Conservation (phyloP, 2,113 vertebrate species). For the Clinocottus analis region DNA sequence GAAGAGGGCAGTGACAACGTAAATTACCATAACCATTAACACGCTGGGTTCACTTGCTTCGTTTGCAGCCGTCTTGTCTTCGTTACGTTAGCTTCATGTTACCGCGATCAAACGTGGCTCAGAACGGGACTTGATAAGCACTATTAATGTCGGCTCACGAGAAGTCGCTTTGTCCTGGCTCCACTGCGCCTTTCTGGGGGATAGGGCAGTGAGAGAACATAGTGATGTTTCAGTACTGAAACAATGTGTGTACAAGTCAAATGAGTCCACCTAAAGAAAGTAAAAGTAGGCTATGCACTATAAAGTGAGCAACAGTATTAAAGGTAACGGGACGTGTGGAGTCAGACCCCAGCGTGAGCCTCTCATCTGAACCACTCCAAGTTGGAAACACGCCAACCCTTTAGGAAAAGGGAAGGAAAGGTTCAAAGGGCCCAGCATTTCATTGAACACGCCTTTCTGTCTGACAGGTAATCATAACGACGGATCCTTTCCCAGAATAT, state of each 20-base stretch:
- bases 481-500: background rate
- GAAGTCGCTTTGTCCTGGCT: background rate
- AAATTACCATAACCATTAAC: accelerated
- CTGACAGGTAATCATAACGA: background rate
- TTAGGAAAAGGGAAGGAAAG: background rate
- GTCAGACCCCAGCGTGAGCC: background rate
- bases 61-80: background rate
- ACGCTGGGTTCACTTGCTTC: background rate
- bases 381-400: background rate
- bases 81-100: background rate
- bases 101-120: background rate
- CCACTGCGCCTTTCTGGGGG: background rate
- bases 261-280: background rate
- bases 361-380: background rate
- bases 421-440: background rate
- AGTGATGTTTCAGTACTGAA: background rate
- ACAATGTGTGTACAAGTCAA: background rate
- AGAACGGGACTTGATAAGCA: background rate
- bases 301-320: background rate
- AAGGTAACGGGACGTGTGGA: background rate
- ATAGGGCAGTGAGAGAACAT: background rate
- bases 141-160: background rate
- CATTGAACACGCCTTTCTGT: background rate
- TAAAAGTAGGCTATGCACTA: background rate
- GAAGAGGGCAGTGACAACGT: background rate